Evolutionary conservation across 2,888 invertebrate species (phyloP).

Genomic region (Athalia rosae): DNA sequence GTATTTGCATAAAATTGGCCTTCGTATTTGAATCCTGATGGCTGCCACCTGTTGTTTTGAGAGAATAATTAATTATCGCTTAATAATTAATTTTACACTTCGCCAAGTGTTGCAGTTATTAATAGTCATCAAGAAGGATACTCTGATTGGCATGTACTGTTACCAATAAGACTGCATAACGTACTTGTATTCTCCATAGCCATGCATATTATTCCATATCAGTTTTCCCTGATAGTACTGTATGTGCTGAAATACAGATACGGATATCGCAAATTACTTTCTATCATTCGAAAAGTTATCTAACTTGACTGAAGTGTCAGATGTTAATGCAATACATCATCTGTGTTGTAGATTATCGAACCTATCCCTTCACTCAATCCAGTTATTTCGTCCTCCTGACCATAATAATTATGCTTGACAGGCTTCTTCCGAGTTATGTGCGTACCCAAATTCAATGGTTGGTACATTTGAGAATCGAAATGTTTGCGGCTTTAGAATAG

Average conservation of each 20-base stretch:
- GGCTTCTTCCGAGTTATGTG: constrained; percentile 2
- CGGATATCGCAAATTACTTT: not conserved
- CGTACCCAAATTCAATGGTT: constrained; percentile 10
- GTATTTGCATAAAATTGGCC: constrained; percentile 75
- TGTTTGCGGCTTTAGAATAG: not conserved
- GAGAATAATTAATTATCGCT: constrained; percentile 71
- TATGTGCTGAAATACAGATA: constrained; percentile 31
- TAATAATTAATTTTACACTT: too few species aligned
- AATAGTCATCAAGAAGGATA: not conserved
- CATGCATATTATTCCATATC: constrained; percentile 42
- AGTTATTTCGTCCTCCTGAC: constrained; percentile 19
- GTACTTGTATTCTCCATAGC: constrained; percentile 26
- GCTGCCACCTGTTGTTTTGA: constrained; percentile 72
- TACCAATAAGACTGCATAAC: not conserved
- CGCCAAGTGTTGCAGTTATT: constrained; percentile 68
- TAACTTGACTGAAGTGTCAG: not conserved
- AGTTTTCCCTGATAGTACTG: constrained; percentile 34
- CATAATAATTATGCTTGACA: constrained; percentile 23
- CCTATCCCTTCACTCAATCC: constrained; percentile 26
- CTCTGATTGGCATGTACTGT: not conserved
- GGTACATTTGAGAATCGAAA: constrained; percentile 28
- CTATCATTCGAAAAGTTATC: not conserved
- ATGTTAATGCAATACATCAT: constrained; percentile 28
- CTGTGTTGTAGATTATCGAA: constrained; percentile 14
- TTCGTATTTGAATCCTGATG: constrained; percentile 71